Conservation (phyloP, 2,113 vertebrate genomes). For the Forbesichthys agassizii region DNA sequence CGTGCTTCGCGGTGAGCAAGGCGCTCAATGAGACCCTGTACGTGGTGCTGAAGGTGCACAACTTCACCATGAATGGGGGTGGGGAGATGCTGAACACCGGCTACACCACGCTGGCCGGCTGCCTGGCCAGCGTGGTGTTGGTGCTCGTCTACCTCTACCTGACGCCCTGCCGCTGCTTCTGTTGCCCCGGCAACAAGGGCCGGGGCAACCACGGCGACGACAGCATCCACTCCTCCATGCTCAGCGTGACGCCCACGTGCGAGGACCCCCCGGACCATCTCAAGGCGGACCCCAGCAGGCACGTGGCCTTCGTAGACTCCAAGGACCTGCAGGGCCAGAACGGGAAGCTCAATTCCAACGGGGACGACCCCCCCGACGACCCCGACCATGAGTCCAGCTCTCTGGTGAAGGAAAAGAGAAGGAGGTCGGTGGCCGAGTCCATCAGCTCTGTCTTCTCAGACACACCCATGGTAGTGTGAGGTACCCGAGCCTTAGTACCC, state of each 20-base stretch:
- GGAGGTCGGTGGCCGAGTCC: slow-evolving; percentile 93
- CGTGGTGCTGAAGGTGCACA: slow-evolving; percentile 89
- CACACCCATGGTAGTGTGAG: slow-evolving; percentile 95
- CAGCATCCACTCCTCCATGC: slow-evolving; percentile 94
- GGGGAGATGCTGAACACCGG: slow-evolving; percentile 91
- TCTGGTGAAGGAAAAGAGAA: slow-evolving; percentile 82
- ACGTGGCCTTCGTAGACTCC: slow-evolving; percentile 84
- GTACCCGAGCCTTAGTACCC: slow-evolving; percentile 19
- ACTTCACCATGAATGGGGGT: slow-evolving; percentile 83
- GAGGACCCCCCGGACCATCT: slow-evolving; percentile 69
- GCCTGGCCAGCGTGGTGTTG: slow-evolving; percentile 92
- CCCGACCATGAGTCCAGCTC: slow-evolving; percentile 66
- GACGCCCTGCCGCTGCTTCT: slow-evolving; percentile 92
- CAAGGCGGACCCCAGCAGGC: slow-evolving; percentile 78
- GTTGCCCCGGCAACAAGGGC: slow-evolving; percentile 86
- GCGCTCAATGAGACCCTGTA: slow-evolving; percentile 92
- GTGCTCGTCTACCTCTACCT: slow-evolving; percentile 96
- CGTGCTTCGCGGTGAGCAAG: slow-evolving; percentile 85
- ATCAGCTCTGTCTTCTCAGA: slow-evolving; percentile 97
- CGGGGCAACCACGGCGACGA: slow-evolving; percentile 81
- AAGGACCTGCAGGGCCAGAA: slow-evolving; percentile 84
- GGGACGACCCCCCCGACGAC: slow-evolving; percentile 68
- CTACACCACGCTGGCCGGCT: slow-evolving; percentile 96
- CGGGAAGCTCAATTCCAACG: slow-evolving; percentile 85
- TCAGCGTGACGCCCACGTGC: slow-evolving; percentile 91